A percentile compares a stretch with the other conserved stretches of the same genome.
These are phyloP conservation scores for Brachystomella parvula DNA, from an alignment of 1,140 invertebrate species.

Conservation along the genomic window DNA sequence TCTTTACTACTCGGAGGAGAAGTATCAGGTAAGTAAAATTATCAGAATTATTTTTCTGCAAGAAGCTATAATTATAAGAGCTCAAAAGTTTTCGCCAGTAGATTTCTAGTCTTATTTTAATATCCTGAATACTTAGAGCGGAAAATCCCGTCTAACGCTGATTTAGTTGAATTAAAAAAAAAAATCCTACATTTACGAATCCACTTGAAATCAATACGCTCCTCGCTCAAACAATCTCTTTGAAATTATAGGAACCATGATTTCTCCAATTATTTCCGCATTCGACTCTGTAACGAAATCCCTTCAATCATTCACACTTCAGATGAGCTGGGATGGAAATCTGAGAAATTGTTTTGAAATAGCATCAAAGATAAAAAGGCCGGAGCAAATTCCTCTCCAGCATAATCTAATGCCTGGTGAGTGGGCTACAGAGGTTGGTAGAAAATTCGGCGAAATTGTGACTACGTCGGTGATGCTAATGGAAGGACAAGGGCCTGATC, in stretches of 20 bases:
- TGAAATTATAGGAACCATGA: conserved; percentile 11
- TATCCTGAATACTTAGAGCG: too few species aligned
- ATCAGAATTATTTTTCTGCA: background rate
- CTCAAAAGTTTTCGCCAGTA: too few species aligned
- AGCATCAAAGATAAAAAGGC: conserved; percentile 23
- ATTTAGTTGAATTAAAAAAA: too few species aligned
- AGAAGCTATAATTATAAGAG: too few species aligned
- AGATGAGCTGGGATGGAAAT: conserved; percentile 35
- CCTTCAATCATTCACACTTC: conserved; percentile 26
- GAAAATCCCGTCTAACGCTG: too few species aligned
- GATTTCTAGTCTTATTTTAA: too few species aligned
- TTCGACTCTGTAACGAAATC: conserved; percentile 25
- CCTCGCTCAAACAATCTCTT: too few species aligned
- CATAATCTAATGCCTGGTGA: conserved; percentile 5
- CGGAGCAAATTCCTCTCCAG: conserved; percentile 28
- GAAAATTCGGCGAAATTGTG: conserved; percentile 31
- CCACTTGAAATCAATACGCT: too few species aligned
- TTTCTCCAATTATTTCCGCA: conserved; percentile 19
- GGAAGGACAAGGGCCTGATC: background rate
- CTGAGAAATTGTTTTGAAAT: conserved; percentile 22
- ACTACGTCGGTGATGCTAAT: conserved; percentile 24
- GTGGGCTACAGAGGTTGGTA: conserved; percentile 29
- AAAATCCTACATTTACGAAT: too few species aligned
- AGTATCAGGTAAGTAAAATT: background rate
- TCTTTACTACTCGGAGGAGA: conserved; percentile 15